These are phyloP conservation scores for Spatula clypeata DNA, from an alignment of 2,797 vertebrate genomes.

Conservation along the genomic window DNA sequence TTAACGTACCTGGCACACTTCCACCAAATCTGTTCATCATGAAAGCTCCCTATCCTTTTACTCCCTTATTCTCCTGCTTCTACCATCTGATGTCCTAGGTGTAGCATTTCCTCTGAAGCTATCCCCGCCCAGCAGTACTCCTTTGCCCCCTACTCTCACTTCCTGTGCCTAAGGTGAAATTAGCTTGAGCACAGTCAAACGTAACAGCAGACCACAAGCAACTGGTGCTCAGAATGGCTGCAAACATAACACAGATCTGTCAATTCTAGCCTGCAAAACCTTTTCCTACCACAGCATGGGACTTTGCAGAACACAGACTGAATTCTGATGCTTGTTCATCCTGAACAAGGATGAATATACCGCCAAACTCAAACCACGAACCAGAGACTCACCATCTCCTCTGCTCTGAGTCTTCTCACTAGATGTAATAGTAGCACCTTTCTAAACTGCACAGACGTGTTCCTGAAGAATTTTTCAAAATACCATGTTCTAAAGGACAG, in stretches of 20 bases:
- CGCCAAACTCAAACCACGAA: rapidly evolving
- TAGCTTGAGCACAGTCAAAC: not conserved
- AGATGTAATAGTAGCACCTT: not conserved
- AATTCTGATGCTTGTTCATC: not conserved
- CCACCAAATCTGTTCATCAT: not conserved
- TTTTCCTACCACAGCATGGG: not conserved
- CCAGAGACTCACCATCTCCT: not conserved
- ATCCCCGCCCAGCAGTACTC: not conserved
- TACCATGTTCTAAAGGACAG: not conserved
- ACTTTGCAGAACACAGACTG: not conserved
- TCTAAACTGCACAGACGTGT: not conserved
- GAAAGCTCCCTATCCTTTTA: not conserved
- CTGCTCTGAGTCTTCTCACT: not conserved
- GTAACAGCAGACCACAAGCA: not conserved
- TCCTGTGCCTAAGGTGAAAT: not conserved
- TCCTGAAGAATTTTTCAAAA: not conserved
- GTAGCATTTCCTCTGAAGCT: not conserved
- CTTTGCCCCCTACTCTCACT: not conserved
- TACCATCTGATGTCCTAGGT: not conserved
- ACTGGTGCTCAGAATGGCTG: not conserved
- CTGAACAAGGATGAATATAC: not conserved
- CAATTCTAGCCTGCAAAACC: not conserved
- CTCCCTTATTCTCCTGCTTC: not conserved
- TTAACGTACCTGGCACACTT: not conserved
- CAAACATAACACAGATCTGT: not conserved